phyloP scores from a whole-genome alignment of 2,888 invertebrate species.

The Oscheius sp. region DNA sequence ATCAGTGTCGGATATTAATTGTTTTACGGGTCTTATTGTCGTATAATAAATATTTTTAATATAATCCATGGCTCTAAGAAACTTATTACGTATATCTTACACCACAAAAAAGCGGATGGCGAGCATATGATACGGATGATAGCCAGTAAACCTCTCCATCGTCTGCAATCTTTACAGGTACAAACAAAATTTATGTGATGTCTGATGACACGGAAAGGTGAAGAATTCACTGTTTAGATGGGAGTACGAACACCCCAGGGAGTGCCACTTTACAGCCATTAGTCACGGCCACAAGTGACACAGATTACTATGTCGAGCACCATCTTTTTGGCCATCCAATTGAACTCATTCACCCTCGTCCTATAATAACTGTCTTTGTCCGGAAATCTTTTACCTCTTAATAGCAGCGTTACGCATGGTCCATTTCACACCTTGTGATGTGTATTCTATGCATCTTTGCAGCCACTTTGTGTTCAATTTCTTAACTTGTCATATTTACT shows the following conservation, averaged over 20 bases:
- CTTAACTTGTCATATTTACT: not conserved
- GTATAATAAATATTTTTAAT: not conserved
- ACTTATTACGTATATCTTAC: not conserved
- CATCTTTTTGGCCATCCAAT: slow-evolving; percentile 3
- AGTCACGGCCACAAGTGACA: slow-evolving; percentile 35
- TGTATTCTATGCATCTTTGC: not conserved
- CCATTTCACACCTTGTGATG: slow-evolving; percentile 19
- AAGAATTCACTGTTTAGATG: too few relatives aligned
- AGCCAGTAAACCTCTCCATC: not conserved
- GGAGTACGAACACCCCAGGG: slow-evolving; percentile 27
- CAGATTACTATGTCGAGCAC: slow-evolving; percentile 35
- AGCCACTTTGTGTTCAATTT: not conserved
- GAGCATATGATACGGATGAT: not conserved
- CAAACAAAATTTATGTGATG: not conserved
- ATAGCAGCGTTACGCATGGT: slow-evolving; percentile 27
- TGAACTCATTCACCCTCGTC: not conserved
- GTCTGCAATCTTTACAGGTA: too few relatives aligned
- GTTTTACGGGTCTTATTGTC: slow-evolving; percentile 24
- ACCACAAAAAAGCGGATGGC: not conserved
- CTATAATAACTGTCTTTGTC: slow-evolving; percentile 22
- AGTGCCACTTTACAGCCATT: slow-evolving; percentile 32
- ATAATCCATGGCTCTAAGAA: not conserved
- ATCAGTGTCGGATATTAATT: not conserved
- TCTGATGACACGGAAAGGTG: not conserved
- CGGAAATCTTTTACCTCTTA: slow-evolving; percentile 29